A percentile compares a stretch with the other conserved stretches of the same genome.
These are phyloP conservation scores for Gobionotothen gibberifrons DNA, from an alignment of 2,797 vertebrate genomes.

Conservation along the genomic window DNA sequence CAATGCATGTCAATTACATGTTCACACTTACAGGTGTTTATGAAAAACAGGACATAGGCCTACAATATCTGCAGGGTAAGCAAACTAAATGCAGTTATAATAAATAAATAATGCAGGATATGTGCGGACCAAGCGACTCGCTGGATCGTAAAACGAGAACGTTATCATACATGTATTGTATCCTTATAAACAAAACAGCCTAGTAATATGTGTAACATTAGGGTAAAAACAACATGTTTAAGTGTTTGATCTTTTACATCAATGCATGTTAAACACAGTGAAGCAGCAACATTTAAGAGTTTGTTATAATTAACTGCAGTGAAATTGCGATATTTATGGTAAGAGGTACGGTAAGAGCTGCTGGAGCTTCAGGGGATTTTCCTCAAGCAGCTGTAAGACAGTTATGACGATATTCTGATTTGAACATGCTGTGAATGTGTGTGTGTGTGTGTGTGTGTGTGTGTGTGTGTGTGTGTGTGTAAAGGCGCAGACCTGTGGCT, in stretches of 20 bases:
- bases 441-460: too few species aligned
- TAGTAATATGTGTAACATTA: background rate
- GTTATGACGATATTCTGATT: too few species aligned
- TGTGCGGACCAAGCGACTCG: background rate
- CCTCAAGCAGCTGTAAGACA: background rate
- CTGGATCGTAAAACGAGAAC: too few species aligned
- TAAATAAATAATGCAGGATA: background rate
- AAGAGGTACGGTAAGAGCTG: background rate
- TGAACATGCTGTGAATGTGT: too few species aligned
- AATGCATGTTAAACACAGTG: background rate
- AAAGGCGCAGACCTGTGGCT: conserved; percentile 23
- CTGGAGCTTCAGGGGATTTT: background rate
- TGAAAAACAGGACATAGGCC: background rate
- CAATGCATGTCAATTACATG: background rate
- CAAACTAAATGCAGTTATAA: background rate
- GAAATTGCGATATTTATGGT: background rate
- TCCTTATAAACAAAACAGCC: background rate
- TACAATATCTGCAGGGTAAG: background rate
- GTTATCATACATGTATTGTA: background rate
- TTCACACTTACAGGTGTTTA: background rate
- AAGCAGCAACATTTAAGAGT: background rate
- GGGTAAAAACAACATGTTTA: background rate
- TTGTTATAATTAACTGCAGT: background rate
- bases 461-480: background rate
- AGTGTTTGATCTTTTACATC: background rate